Base-by-base conservation (phyloP, 2,888 invertebrate species). In the Ophion ellenae region DNA sequence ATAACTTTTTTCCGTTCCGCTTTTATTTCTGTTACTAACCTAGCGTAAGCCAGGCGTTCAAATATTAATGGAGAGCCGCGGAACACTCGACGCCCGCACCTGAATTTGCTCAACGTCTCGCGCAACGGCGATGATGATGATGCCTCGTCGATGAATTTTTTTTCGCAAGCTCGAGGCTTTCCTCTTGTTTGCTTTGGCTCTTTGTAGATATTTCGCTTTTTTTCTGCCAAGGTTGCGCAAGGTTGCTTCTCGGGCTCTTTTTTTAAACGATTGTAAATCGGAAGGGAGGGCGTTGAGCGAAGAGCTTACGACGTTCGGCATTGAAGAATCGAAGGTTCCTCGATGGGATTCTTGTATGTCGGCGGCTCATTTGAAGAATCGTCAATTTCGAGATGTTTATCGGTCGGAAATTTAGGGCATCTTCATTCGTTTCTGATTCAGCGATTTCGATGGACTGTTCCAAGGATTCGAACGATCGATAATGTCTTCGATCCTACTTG, bases 21-120 rank as follows among this genome's bases (percentile, higher is more conserved):
- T 91, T 90, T 75, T 67, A 74, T 81, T 74, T 73, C 69, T 91
- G 91, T 89, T 93, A 93, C 93, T 94, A 94, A 94, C 93, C 94
- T 94, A 94, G 93, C 93, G 91, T 93, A 94, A 93, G 90, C 91
- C 93, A 92, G 92, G 57, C 93, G 92, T 93, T 92, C 92, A 93
- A 93, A 93, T 92, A 93, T 92, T 93, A 93, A 93, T 93, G 90
- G 70, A 78, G 91, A 87, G 89, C 45, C 67, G 59, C 45, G 81
- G 86, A 85, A 86, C 87, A 70, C 89, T 87, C 82, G 67, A 67
- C 61, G 32, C 20, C 88, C 89, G 53, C 92, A 93, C 93, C 92
- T 93, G 93, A 91, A 93, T 93, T 92, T 90, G 87, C 90, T 90
- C 88, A 90, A 80, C 87, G 87, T 87, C 87, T 88, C 87, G 86